A percentile compares a stretch with the other conserved stretches of the same genome.
Evolutionary conservation across 1,140 invertebrate species (phyloP).

Genomic region (Luehdorfia chinensis): DNA sequence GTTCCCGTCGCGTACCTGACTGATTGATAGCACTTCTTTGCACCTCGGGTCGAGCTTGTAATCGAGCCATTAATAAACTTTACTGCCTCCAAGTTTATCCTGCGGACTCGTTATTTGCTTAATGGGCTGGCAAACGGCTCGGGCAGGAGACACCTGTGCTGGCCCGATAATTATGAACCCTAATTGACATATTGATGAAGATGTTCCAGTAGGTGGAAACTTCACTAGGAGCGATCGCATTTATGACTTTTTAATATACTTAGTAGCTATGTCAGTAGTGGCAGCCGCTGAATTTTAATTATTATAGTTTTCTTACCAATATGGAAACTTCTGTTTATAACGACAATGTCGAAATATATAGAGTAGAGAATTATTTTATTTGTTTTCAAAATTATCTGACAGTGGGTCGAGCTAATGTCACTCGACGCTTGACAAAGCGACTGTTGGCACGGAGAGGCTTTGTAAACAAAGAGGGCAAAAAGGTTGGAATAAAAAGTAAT

Average conservation of each 20-base stretch:
- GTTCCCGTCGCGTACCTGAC: constrained; percentile 69
- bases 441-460: constrained; percentile 71
- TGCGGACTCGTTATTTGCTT: constrained; percentile 69
- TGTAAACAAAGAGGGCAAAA: constrained; percentile 67
- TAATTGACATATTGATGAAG: constrained; percentile 55
- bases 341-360: no score
- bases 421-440: constrained; percentile 72
- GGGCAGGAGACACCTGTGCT: constrained; percentile 45
- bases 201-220: constrained; percentile 19
- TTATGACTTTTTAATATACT: no score
- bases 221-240: no score
- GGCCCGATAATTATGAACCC: constrained; percentile 37
- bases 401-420: constrained; percentile 70
- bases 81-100: constrained; percentile 72
- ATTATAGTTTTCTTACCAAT: no score
- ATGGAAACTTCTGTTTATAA: no score
- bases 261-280: no score
- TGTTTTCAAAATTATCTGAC: constrained; percentile 69
- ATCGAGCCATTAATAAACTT: constrained; percentile 77
- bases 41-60: constrained; percentile 74
- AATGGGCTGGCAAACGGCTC: constrained; percentile 64
- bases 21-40: constrained; percentile 77
- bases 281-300: no score
- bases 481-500: constrained; percentile 60
- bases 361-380: constrained; percentile 60